Evolutionary conservation across 2,888 invertebrate species (phyloP).

Genomic region (Monopis laevigella): DNA sequence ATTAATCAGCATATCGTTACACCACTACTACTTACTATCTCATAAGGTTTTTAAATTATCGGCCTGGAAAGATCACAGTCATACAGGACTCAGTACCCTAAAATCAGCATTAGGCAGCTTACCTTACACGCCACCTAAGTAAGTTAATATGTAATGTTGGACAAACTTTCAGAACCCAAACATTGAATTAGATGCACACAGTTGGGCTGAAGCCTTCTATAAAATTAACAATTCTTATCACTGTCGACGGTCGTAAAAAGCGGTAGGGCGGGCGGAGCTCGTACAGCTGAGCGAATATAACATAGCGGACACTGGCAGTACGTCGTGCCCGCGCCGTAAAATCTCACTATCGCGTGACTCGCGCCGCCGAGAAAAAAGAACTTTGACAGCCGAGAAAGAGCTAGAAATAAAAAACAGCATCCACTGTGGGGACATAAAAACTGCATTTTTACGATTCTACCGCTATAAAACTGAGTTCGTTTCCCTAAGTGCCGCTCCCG

Average conservation of each 20-base stretch:
- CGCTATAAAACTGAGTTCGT: constrained; percentile 29
- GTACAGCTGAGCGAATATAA: constrained; percentile 13
- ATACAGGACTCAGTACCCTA: no score
- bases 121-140: no score
- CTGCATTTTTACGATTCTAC: constrained; percentile 41
- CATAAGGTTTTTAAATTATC: no score
- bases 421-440: constrained; percentile 29
- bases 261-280: constrained; percentile 10
- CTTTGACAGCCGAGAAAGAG: constrained; percentile 32
- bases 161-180: constrained; percentile 14
- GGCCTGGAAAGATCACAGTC: no score
- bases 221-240: constrained; percentile 61
- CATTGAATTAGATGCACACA: constrained; percentile 35
- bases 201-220: constrained; percentile 26
- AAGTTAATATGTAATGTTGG: no score
- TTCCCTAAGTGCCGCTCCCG: constrained; percentile 17
- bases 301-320: constrained; percentile 3
- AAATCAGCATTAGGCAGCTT: no score
- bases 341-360: constrained; percentile 34
- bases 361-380: constrained; percentile 28
- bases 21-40: no score
- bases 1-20: no score
- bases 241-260: constrained; percentile 44
- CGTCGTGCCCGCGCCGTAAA: constrained; percentile 24
- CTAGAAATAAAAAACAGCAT: constrained; percentile 33